These are phyloP conservation scores for Marasmarcha lunaedactyla DNA, from an alignment of 2,888 invertebrate genomes.

Conservation along the genomic window DNA sequence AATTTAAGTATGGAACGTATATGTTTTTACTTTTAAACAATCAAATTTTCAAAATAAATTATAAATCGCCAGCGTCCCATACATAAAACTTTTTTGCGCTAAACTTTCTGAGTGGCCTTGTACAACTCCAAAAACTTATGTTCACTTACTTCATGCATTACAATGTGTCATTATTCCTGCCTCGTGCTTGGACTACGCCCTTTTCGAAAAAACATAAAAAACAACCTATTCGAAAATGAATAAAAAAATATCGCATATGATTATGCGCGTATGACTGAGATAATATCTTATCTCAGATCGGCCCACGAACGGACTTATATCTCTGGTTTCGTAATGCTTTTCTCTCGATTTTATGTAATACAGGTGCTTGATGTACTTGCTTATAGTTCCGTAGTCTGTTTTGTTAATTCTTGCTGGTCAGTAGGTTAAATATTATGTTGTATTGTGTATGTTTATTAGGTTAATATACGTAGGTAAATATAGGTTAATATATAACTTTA, in stretches of 20 bases:
- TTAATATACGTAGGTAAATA: neutral
- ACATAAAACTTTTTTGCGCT: too few relatives aligned
- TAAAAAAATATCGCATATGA: conserved; percentile 57
- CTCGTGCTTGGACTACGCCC: conserved; percentile 36
- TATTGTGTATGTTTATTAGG: neutral
- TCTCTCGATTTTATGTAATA: conserved; percentile 15
- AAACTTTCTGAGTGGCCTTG: too few relatives aligned
- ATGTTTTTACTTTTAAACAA: too few relatives aligned
- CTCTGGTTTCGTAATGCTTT: conserved; percentile 34
- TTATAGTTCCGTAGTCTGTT: too few relatives aligned
- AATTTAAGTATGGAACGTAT: too few relatives aligned
- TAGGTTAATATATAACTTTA: too few relatives aligned
- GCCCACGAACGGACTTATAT: conserved; percentile 45
- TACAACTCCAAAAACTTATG: too few relatives aligned
- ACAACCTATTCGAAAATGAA: too few relatives aligned
- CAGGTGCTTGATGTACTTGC: neutral
- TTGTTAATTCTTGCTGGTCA: neutral
- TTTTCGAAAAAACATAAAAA: conserved; percentile 21
- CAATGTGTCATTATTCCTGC: conserved; percentile 28
- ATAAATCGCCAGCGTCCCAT: too few relatives aligned
- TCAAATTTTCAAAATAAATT: too few relatives aligned
- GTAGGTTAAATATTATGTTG: neutral
- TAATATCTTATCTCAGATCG: conserved; percentile 63
- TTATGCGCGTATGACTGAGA: conserved; percentile 68
- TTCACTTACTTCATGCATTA: too few relatives aligned